Conservation (phyloP, 2,797 vertebrate species). For the Xiphorhynchus erythropygius region DNA sequence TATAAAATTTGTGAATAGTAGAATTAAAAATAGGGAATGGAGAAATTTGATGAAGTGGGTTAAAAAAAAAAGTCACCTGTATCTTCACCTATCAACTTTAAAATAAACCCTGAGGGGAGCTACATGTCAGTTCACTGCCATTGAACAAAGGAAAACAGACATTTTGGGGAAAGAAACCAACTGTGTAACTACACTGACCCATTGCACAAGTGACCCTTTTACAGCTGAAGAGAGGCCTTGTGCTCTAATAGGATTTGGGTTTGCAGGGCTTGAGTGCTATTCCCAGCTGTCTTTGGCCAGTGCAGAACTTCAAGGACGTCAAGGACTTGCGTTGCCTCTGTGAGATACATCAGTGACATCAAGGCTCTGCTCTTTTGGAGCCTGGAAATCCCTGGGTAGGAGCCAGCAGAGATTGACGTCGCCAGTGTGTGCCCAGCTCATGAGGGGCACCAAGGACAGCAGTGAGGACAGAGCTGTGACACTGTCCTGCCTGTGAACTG, state of each 20-base stretch:
- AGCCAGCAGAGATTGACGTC: constrained; percentile 8
- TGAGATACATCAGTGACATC: constrained; percentile 3
- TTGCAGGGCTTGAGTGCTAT: not conserved
- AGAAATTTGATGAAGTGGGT: not conserved
- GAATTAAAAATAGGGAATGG: not conserved
- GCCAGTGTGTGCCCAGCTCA: not conserved
- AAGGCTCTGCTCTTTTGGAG: not conserved
- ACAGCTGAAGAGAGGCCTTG: not conserved
- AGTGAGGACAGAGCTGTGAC: not conserved
- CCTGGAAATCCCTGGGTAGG: not conserved
- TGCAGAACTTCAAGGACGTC: not conserved
- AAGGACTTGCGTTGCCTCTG: not conserved
- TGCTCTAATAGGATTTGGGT: not conserved
- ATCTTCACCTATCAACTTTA: not conserved
- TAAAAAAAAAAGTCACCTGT: not conserved
- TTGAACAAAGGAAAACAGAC: not conserved
- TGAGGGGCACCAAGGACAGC: not conserved
- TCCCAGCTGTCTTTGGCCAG: not conserved
- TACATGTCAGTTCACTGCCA: not conserved
- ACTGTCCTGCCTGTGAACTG: not conserved
- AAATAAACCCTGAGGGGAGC: not conserved
- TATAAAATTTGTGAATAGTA: not conserved
- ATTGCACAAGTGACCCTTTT: not conserved
- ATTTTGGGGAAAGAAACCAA: not conserved
- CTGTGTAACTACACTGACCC: not conserved